Evolutionary conservation across 2,888 invertebrate species (phyloP).

Genomic region (Chrysopilus asiliformis): DNA sequence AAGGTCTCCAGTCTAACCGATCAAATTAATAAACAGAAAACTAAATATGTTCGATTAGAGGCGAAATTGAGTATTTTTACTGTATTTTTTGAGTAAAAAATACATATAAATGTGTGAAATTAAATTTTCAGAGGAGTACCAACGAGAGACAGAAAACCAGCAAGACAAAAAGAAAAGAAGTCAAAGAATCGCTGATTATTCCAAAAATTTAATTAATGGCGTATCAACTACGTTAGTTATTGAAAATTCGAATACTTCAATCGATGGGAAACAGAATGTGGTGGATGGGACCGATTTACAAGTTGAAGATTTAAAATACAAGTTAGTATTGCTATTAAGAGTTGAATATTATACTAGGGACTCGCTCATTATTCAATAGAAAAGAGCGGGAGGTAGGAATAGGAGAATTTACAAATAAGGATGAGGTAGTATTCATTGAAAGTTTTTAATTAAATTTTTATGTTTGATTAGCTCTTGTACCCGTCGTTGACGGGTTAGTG

Average conservation of each 20-base stretch:
- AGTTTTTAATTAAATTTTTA: too few relatives aligned
- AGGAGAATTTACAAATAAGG: too few relatives aligned
- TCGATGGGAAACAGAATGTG: slow-evolving; percentile 2
- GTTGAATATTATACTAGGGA: too few relatives aligned
- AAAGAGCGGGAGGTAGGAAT: too few relatives aligned
- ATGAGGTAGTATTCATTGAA: too few relatives aligned
- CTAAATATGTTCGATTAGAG: slow-evolving; percentile 27
- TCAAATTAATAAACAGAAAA: slow-evolving; percentile 24
- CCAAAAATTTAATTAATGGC: slow-evolving; percentile 17
- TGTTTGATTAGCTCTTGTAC: too few relatives aligned
- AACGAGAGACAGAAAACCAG: slow-evolving; percentile 25
- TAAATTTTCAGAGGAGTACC: slow-evolving; percentile 26
- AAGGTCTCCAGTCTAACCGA: slow-evolving; percentile 22
- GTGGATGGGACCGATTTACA: background rate
- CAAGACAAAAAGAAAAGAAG: slow-evolving; percentile 27
- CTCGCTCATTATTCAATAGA: too few relatives aligned
- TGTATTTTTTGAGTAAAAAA: background rate
- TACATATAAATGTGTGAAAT: too few relatives aligned
- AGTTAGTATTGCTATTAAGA: slow-evolving; percentile 19
- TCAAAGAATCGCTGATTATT: slow-evolving; percentile 29
- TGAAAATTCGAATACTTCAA: slow-evolving; percentile 23
- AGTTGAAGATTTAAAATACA: slow-evolving; percentile 23
- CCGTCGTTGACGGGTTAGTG: too few relatives aligned
- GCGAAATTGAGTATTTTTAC: slow-evolving; percentile 22
- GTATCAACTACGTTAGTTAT: slow-evolving; percentile 25